Base-by-base conservation (phyloP, 2,888 invertebrate species). In the Heliconius charithonia region DNA sequence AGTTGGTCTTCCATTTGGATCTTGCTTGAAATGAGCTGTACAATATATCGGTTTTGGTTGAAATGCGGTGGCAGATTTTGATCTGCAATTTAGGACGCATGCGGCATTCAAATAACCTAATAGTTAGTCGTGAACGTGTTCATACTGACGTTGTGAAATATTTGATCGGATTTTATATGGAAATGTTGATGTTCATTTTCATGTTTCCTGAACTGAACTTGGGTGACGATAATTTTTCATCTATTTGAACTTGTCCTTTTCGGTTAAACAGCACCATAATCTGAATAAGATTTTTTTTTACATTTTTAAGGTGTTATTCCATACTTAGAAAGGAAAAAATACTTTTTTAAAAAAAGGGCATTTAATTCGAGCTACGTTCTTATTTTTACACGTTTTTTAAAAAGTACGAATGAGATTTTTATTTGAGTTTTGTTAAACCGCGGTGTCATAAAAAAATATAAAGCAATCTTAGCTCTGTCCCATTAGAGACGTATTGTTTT, bases 61-160 rank as follows among this genome's bases (percentile, higher is more conserved):
- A 78, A 78, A 74, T 67, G 77, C 67, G 59, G 73, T 78, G 59
- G 73, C 77, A 73, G 73, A 78, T 74, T 78, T 66, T 74, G 77
- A 78, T 74, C 78, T 78, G 73, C 77, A 78, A 74, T 74, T 78
- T 78, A 65, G 78, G 74, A 74, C 67, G 62, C 62, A 73, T 32
- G 77, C 27, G 59, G 62, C 67, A 78, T 78, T 45, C 74, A 67
- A 74, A 67, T 74, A 37, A 45, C 51, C 59, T 45, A 69, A 74
- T 74, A 67, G 56, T 62, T 78, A 73, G 65, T 74, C 45, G 63
- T 41, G 27, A 65, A 65, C 29, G 45, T 29, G 74, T 74, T 65
- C 74, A 65, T 41, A 65, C 45, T 45, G 74, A 74, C 62, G 45
- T 45, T 45, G 22, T 19, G 41, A 65, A 45, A 74, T 74, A 74